Evolutionary conservation across 2,797 vertebrate genomes (phyloP).

Genomic region (Tinamus major): DNA sequence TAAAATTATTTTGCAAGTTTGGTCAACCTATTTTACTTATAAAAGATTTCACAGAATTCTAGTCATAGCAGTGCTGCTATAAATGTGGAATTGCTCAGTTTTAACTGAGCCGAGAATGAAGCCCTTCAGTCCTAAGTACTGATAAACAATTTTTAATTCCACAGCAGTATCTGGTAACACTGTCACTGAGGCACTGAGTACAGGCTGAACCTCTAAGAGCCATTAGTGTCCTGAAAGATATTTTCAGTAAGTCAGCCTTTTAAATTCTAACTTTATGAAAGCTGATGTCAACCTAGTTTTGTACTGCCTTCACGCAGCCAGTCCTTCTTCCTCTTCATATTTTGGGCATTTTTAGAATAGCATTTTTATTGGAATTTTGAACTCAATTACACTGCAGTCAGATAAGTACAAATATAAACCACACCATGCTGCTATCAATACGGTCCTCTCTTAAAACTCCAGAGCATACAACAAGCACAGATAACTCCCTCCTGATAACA

Average conservation of each 20-base stretch:
- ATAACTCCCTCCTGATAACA: constrained; percentile 46
- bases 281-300: neutral
- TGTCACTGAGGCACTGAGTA: neutral
- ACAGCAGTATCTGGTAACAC: neutral
- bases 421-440: constrained; percentile 13
- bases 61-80: neutral
- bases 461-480: neutral
- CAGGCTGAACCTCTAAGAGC: neutral
- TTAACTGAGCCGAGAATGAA: constrained; percentile 18
- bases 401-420: constrained; percentile 51
- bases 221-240: neutral
- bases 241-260: neutral
- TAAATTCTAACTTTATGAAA: neutral
- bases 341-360: constrained; percentile 4
- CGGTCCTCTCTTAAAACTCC: constrained; percentile 39
- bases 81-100: neutral
- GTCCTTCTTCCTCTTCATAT: neutral
- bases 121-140: constrained; percentile 7
- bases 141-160: constrained; percentile 8
- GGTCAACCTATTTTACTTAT: constrained; percentile 10
- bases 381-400: neutral
- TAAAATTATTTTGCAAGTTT: constrained; percentile 13
- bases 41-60: constrained; percentile 33
- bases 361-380: constrained; percentile 29
- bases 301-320: neutral